These are phyloP conservation scores for Pseudeuparius sepicola DNA, from an alignment of 2,888 invertebrate species.

Conservation along the genomic window DNA sequence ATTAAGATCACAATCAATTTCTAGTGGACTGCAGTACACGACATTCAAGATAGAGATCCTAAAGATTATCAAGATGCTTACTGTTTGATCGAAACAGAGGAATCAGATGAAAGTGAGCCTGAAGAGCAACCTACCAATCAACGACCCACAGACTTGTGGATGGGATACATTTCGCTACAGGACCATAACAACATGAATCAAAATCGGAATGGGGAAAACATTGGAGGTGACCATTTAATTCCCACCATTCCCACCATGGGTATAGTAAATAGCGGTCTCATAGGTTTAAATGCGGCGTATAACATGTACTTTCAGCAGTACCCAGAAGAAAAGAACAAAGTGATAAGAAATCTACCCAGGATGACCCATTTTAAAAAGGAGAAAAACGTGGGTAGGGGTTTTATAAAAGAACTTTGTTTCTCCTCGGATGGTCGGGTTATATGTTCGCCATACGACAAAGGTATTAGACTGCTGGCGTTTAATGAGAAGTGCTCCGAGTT, in stretches of 20 bases:
- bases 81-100: conserved; percentile 25
- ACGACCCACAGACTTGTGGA: conserved; percentile 37
- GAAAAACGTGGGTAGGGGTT: conserved; percentile 80
- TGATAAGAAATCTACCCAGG: conserved; percentile 62
- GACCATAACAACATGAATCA: conserved; percentile 27
- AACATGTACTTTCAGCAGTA: conserved; percentile 29
- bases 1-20: too few species aligned
- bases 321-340: conserved; percentile 38
- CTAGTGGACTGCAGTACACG: conserved; percentile 89
- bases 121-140: conserved; percentile 24
- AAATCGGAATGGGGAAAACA: conserved; percentile 21
- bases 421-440: conserved; percentile 83
- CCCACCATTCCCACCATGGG: conserved; percentile 31
- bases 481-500: conserved; percentile 69
- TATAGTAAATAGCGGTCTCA: conserved; percentile 36
- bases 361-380: conserved; percentile 78
- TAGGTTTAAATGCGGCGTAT: conserved; percentile 28
- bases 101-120: conserved; percentile 23
- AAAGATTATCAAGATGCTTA: conserved; percentile 38
- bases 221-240: conserved; percentile 23
- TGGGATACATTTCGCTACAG: conserved; percentile 35
- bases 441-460: conserved; percentile 81
- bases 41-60: conserved; percentile 62
- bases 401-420: conserved; percentile 87
- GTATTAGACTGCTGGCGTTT: conserved; percentile 76